Conservation (phyloP, 2,797 vertebrate genomes). For the Florisuga fusca region DNA sequence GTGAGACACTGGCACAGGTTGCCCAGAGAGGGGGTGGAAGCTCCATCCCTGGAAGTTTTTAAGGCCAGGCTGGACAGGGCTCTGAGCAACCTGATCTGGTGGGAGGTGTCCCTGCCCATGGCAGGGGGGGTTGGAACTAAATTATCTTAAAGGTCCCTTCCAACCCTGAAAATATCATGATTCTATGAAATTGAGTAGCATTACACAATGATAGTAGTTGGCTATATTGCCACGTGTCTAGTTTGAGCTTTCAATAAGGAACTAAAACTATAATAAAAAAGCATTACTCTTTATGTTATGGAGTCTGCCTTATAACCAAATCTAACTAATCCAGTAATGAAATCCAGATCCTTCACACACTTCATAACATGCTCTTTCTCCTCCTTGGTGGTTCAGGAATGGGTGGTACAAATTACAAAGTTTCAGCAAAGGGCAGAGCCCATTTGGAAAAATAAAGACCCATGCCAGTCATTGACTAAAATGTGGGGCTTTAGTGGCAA, state of each 20-base stretch:
- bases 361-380: not conserved
- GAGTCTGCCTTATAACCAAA: not conserved
- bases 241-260: not conserved
- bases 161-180: too few species aligned
- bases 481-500: not conserved
- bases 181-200: not conserved
- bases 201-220: not conserved
- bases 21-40: too few species aligned
- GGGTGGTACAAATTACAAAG: not conserved
- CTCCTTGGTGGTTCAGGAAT: not conserved
- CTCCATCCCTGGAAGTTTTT: too few species aligned
- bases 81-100: too few species aligned
- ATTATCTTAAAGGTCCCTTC: too few species aligned
- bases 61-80: too few species aligned
- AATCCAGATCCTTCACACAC: not conserved
- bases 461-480: not conserved
- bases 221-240: not conserved
- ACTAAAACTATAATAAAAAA: constrained; percentile 5
- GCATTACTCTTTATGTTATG: not conserved
- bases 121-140: too few species aligned
- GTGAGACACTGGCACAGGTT: too few species aligned
- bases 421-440: not conserved
- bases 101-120: too few species aligned
- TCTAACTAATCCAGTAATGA: constrained; percentile 20
- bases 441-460: not conserved